Percentiles rank a stretch among this genome's conserved stretches.
phyloP scores from a whole-genome alignment of 2,888 invertebrate species.

The Diaprepes abbreviatus region DNA sequence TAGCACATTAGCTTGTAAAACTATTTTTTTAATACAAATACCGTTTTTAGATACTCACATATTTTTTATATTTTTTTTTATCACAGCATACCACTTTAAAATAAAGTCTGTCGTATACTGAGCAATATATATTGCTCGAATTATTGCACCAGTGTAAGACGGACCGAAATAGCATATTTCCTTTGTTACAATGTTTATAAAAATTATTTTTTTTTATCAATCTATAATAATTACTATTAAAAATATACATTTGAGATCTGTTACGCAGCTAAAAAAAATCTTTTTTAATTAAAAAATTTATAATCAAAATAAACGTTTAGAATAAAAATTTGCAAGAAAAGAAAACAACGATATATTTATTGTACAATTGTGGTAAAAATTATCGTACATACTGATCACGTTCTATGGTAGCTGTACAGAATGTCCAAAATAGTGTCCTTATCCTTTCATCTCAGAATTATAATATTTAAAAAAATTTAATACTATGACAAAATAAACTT shows the following conservation, averaged over 20 bases:
- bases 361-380: no score
- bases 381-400: no score
- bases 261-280: neutral
- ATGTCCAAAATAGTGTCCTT: neutral
- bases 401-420: neutral
- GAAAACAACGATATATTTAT: no score
- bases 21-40: neutral
- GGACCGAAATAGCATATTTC: neutral
- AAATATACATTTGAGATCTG: conserved; percentile 13
- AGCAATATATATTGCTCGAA: neutral
- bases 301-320: no score
- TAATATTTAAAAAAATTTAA: no score
- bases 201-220: neutral
- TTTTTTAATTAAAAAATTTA: neutral
- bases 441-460: no score
- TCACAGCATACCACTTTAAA: conserved; percentile 11
- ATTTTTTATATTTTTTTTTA: conserved; percentile 5
- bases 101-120: neutral
- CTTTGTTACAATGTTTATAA: neutral
- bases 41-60: neutral
- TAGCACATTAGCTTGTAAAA: neutral
- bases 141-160: neutral
- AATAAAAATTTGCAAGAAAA: no score
- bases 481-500: no score
- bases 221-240: neutral